Base-by-base conservation (phyloP, 2,888 invertebrate genomes). In the Pterobdella sp. region DNA sequence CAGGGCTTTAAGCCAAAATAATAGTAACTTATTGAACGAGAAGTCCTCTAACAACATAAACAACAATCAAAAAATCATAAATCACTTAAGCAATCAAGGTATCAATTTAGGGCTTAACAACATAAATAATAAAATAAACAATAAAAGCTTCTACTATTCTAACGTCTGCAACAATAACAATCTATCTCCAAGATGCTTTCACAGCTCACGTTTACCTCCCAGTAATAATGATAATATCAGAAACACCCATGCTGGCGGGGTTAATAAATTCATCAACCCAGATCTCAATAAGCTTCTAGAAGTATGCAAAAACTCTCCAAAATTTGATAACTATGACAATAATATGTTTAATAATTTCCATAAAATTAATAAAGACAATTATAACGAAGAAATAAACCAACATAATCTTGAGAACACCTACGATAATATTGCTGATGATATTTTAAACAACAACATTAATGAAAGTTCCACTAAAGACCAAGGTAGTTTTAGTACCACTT, bases 381-480 rank as follows among this genome's bases (percentile, higher is more conserved):
- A 37, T 10, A 52, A 29, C 37, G 72, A 26, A 69, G 72, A 32
- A 66, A 66, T 10, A 75, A 72, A 1, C 75, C 75, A 18, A 75
- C 75, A 74, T 7, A 4, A 1, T 22, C 10, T 35, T 26, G 49
- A 56, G n/a, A 65, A 65, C 65, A 65, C 35, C 14, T 34, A 65
- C 65, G 35, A 65, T 29, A 35, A 65, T 34, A 35, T 65, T 35
- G 65, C 65, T 65, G 35, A 65, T 29, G 65, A 65, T 34, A 35
- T 65, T 35, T 34, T 34, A 14, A 60, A 63, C 56, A 71, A 35
- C 63, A 29, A 36, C 4, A 35, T 34, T 29, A 34, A 32, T 32
- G 29, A 71, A 18, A 60, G 7, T 14, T 22, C 26, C n/a, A 14
- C 7, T 3, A 42, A 42, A 42, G 49, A 42, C 22, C 7, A 14